A percentile compares a stretch with the other conserved stretches of the same genome.
Evolutionary conservation across 2,888 invertebrate species (phyloP).

Genomic region (Galeruca laticollis): DNA sequence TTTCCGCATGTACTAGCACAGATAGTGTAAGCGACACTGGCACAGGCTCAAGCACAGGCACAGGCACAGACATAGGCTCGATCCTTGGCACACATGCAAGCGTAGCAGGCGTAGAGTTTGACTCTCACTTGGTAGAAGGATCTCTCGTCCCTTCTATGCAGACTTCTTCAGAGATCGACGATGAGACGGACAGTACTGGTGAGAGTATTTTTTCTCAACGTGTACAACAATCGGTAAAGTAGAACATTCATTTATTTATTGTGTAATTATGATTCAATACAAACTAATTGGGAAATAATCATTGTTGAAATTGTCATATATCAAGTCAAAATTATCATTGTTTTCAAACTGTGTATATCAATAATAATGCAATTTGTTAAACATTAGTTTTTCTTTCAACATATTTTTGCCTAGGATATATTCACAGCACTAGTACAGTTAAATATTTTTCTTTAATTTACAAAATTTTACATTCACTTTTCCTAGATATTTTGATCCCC

Average conservation of each 20-base stretch:
- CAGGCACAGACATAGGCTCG: conserved; percentile 56
- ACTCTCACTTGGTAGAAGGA: conserved; percentile 64
- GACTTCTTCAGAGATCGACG: conserved; percentile 63
- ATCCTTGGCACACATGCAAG: conserved; percentile 62
- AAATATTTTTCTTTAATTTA: too few relatives aligned
- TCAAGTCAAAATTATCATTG: too few relatives aligned
- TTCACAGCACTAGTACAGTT: too few relatives aligned
- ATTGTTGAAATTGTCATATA: too few relatives aligned
- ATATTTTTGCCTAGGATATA: too few relatives aligned
- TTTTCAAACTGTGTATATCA: too few relatives aligned
- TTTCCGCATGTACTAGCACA: conserved; percentile 58
- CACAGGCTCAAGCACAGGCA: conserved; percentile 58
- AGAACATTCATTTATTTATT: background rate
- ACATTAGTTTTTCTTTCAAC: too few relatives aligned
- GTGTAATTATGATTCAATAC: background rate
- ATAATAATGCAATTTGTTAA: too few relatives aligned
- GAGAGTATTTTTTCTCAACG: conserved; percentile 61
- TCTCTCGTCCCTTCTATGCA: conserved; percentile 65
- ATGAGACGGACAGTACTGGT: conserved; percentile 58
- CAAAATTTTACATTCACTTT: too few relatives aligned
- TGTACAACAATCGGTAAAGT: conserved; percentile 48
- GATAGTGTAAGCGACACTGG: conserved; percentile 60
- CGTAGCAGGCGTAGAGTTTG: conserved; percentile 62
- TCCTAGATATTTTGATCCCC: too few relatives aligned
- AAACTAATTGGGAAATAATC: too few relatives aligned